Percentiles rank a stretch among this genome's conserved stretches.
These are phyloP conservation scores for Sesia apiformis DNA, from an alignment of 2,888 invertebrate genomes.

Conservation along the genomic window DNA sequence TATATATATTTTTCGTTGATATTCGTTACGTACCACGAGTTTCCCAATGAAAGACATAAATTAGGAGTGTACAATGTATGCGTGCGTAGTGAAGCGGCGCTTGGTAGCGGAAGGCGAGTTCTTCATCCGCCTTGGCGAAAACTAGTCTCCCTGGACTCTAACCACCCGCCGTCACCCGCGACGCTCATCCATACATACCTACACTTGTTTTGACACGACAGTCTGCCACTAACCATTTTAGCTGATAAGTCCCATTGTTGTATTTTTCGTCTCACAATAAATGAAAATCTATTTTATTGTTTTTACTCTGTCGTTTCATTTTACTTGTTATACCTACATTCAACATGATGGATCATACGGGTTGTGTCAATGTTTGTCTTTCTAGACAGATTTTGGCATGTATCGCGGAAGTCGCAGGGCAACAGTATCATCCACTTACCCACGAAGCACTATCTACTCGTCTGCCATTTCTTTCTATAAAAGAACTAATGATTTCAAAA, in stretches of 20 bases:
- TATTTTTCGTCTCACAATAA: conserved; percentile 76
- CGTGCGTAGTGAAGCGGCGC: conserved; percentile 18
- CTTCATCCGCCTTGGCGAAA: not conserved
- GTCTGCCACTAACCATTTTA: conserved; percentile 74
- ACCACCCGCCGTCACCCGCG: conserved; percentile 4
- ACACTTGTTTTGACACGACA: conserved; percentile 67
- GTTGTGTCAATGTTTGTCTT: no score
- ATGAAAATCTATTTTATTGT: conserved; percentile 76
- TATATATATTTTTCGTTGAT: conserved; percentile 54
- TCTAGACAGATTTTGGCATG: no score
- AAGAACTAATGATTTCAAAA: no score
- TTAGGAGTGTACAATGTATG: conserved; percentile 44
- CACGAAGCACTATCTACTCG: no score
- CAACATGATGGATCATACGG: no score
- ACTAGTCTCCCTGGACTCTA: not conserved
- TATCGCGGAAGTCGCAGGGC: no score
- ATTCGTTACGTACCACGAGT: conserved; percentile 65
- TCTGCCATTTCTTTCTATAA: no score
- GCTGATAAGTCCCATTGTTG: conserved; percentile 74
- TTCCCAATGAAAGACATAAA: conserved; percentile 72
- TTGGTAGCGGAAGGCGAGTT: not conserved
- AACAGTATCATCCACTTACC: no score
- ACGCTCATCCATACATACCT: conserved; percentile 21
- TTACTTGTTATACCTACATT: conserved; percentile 6
- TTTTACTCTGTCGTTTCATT: conserved; percentile 68